Base-by-base conservation (phyloP, 1,140 invertebrate genomes). In the Aphidius gifuensis region DNA sequence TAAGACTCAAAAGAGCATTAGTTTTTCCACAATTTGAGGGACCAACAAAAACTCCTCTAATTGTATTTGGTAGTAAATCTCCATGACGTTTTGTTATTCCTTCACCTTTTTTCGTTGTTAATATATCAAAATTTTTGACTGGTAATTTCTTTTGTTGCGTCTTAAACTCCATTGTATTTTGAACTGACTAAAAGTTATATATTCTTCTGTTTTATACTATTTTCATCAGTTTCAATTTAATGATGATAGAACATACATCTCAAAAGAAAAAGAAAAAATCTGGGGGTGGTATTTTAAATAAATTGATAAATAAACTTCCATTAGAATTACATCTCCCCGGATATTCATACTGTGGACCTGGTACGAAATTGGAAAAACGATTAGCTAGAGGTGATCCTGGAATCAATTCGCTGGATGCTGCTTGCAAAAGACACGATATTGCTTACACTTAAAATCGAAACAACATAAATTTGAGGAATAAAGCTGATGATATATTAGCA, bases 381-480 rank as follows among this genome's bases (percentile, higher is more conserved):
- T 16, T 16, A 16, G 16, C 16, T 16, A 16, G 16, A 16, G 16
- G 16, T 16, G 16, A 16, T 16, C 16, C 16, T 16, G 16, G 16
- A 16, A 16, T 16, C 16, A 16, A 16, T 16, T 1, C 16, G 1
- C 16, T 16, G 16, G 6, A 16, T 42, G 44, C 16, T 21, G 45
- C 11, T 5, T 70, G 39, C 69, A 71, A 50, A 55, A 43, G 38
- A 38, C 67, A 11, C 70, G 69, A 5, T 67, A 70, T 46, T 42
- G 16, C 5, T 43, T 58, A 11, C 16, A 16, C 16, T 16, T 1
- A 16, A 16, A 16, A 16, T 16, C 16, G 1, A 16, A 16, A 16
- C 16, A 42, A 48, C 44, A 23, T 11, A 47, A 42, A 40, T 6
- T 58, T 16, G 16, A 16, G 16, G 16, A 16, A 16, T 48, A 58